Base-by-base conservation (phyloP, 2,113 vertebrate species). In the Heteronetta atricapilla region DNA sequence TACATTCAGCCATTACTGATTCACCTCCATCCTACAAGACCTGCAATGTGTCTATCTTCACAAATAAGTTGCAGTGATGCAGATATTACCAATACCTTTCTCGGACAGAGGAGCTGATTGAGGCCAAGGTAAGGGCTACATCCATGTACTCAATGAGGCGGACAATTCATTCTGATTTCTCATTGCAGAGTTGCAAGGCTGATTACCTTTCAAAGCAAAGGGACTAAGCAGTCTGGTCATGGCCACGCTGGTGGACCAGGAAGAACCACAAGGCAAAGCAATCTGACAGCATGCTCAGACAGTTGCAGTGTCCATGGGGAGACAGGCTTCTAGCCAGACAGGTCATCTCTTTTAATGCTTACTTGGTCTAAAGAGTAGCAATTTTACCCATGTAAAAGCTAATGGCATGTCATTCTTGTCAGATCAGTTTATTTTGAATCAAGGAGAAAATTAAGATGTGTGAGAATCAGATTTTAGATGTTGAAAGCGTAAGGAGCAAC, bases 301-400 rank as follows among this genome's bases (percentile, higher is more conserved):
- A 44, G 38, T 7, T 3, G 1, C 48, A 46, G 26, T 38, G 25
- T 94, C 38, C 29, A 8, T 2, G 14, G 26, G 25, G 13, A 64
- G 25, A 66, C 4, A 7, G 29, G 56, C 25, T 80, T 85, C 67
- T 82, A 50, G 64, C 4, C 62, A 82, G 20, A 10, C 1, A 21
- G 40, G 7, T 50, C 1, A 0, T 31, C 53, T 64, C 59, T 48
- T 53, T 46, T 69, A 52, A 75, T 0, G 1, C 6, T 77, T 77
- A 23, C 6, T 74, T 26, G 13, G 6, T 28, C 79, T 83, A 28
- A 69, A 76, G 75, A 62, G 48, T 21, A 68, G 21, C 18, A 69
- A 13, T 13, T 64, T 94, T 50, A 63, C 12, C 19, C 16, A 11
- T 12, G 21, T 67, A 15, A 78, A 78, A 89, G 36, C 3, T 4